Base-by-base conservation (phyloP, 2,113 vertebrate genomes). In the Cheilinus undulatus region DNA sequence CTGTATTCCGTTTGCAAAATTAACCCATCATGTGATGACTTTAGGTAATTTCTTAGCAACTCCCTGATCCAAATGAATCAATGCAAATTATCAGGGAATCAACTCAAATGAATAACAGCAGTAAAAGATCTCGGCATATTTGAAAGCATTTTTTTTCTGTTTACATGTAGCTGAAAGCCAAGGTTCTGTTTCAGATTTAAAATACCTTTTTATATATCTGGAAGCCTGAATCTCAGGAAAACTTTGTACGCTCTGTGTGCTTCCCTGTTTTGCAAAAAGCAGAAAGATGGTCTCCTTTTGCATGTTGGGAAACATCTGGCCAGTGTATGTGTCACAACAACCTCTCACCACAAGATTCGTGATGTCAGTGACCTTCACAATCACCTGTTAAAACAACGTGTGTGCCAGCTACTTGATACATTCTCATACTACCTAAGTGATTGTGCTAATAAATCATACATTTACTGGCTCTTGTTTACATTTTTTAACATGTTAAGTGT, bases 221-320 rank as follows among this genome's bases (percentile, higher is more conserved):
- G 5, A 5, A n/a, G 3, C 19, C 3, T 52, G 14, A 53, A 22
- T 53, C 13, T 52, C 52, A 46, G 24, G 26, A 43, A 53, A 54
- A 3, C 10, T 2, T 12, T 27, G 17, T 20, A 13, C 24, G 23
- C 17, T 40, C 17, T 7, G 4, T 34, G 49, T 54, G 42, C 7
- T 49, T 26, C 26, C 13, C 10, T 15, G 38, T 28, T 36, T 28
- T 53, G 42, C 36, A 32, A 32, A 19, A 22, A 26, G 54, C 52
- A 54, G 63, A 57, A 36, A 15, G 11, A 57, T 49, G 42, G n/a
- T 65, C 62, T 76, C 57, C 30, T 65, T 63, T 67, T 66, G 73
- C 66, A 73, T 73, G 65, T 73, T 73, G 60, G 54, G 75, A 78
- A 86, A 88, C 91, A 91, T 92, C 88, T 93, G 91, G 73, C 75